Evolutionary conservation across 2,888 invertebrate genomes (phyloP), one percentile per base, ranked within the genome.

Genomic region (Brachynemurus nebulosus): DNA sequence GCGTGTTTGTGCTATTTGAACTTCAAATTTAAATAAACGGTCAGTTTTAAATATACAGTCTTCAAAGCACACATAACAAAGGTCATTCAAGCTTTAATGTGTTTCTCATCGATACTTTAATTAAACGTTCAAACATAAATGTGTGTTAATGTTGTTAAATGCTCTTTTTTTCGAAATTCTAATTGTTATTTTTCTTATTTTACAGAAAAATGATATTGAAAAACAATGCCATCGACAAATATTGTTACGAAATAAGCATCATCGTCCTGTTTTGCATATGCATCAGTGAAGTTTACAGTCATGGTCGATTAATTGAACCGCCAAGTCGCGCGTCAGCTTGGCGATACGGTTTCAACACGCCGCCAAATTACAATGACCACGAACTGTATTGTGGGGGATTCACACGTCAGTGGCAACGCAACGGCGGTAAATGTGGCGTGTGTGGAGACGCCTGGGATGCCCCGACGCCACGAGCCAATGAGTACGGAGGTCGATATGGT

Each of bases 311-410:
- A 46, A 78, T 86, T 46, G 89, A 90, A 59, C 90, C 90, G 0
- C 89, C 90, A 2, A 86, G 86, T 41, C 70, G 90, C 47, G 85
- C 86, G 5, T 82, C 86, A 1, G 88, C 88, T 56, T 90, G 89
- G 89, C 74, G 89, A 51, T 89, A 80, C 64, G 90, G 89, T 46
- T 91, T 90, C 63, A 75, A 80, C 59, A 86, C 89, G 2, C 86
- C 86, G 1, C 83, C 82, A 56, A 84, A 91, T 63, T 90, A 89
- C 66, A 88, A 90, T 61, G 90, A 91, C 64, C 82, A 89, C 60
- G 86, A 90, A 58, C 70, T 83, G 4, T 90, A 80, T 64, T 90
- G 90, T 60, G 90, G 90, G 1, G 90, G 90, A 8, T 86, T 81
- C 60, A 72, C 80, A n/a, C 69, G 84, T 41, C 89, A 89, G 57